Evolutionary conservation across 2,888 invertebrate species (phyloP), one percentile per base, ranked within the genome.

Genomic region (Antitype chi): DNA sequence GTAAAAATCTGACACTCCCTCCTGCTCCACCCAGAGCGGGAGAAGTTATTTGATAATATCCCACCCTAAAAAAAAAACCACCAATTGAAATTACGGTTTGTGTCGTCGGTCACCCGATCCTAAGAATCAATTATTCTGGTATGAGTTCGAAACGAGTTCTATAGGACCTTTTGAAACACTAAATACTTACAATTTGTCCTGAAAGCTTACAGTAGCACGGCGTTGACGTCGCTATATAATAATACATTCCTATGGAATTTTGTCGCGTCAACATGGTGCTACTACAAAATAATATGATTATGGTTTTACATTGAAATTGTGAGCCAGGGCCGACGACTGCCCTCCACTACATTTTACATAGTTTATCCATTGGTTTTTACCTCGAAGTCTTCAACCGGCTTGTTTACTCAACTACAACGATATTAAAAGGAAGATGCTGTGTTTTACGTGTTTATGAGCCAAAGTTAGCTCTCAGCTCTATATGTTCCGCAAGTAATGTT

Each of bases 291-390:
- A 55, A n/a, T 17, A 53, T 23, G 25, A 55, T 74, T 74, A 57
- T 25, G 1, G 63, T 17, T 55, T 59, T n/a, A 78, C 52, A 78
- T 53, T 68, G 71, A 32, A 63, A 63, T 55, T 53, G 38, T n/a
- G 25, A 71, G 80, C 20, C 81, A 72, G 23, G 84, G 84, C 28
- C 84, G 53, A 57, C 70, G 52, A 69, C 84, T 59, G 72, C 68
- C 23, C 43, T 70, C 38, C 7, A 23, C 32, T 20, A 25, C 43
- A 67, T 66, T 57, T 62, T 25, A 78, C 60, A 52, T 15, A n/a
- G 3, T 5, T 38, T 38, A 43, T 78, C 25, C 32, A 49, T 47
- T 25, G n/a, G 9, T 3, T n/a, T 47, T 70, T 53, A 63, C 52
- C 57, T 68, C 57, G 23, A 28, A 32, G 23, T 82, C 47, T 38